phyloP scores from a whole-genome alignment of 2,113 vertebrate species.

The Myocastor coypus region DNA sequence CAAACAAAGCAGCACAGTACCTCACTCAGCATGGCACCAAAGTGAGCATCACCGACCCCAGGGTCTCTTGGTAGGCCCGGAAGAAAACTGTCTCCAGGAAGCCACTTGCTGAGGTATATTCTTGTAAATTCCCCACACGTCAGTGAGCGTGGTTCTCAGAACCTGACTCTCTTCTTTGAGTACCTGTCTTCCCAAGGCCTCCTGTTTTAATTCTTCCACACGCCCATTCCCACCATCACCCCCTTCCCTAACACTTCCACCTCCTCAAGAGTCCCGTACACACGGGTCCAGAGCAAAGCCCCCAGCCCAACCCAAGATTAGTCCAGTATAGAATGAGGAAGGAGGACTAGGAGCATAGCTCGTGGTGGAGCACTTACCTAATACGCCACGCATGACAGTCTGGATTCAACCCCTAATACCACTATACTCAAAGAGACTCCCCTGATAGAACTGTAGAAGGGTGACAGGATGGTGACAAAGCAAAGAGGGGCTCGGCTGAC shows the following conservation, averaged over 20 bases:
- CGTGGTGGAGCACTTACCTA: background rate
- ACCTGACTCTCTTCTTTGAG: background rate
- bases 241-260: background rate
- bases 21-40: background rate
- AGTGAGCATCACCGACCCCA: constrained; percentile 16
- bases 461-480: background rate
- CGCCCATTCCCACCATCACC: background rate
- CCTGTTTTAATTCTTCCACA: background rate
- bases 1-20: constrained; percentile 50
- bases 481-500: background rate
- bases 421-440: background rate
- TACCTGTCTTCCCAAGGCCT: background rate
- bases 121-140: background rate
- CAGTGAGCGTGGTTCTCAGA: background rate
- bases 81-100: background rate
- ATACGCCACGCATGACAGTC: background rate
- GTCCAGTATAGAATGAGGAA: background rate
- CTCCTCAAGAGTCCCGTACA: constrained; percentile 15
- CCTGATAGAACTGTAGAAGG: background rate
- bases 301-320: background rate
- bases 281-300: background rate
- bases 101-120: background rate
- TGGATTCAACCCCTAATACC: background rate
- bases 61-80: constrained; percentile 1
- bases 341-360: background rate